Conservation (phyloP, 2,888 invertebrate genomes). For the Ethmia dodecea region DNA sequence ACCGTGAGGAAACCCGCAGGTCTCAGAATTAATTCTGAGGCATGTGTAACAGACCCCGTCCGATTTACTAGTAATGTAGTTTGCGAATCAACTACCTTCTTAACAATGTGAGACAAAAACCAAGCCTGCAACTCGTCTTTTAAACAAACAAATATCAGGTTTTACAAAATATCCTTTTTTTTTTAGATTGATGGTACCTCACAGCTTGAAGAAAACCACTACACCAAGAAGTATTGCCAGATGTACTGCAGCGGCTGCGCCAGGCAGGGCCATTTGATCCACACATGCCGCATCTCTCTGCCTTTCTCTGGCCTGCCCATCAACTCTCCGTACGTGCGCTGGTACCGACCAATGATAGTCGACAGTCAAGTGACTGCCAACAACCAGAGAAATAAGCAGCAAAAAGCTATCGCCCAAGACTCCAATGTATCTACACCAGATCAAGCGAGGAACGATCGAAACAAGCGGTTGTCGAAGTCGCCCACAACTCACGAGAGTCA, state of each 20-base stretch:
- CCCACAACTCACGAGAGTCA: conserved; percentile 49
- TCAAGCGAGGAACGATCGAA: conserved; percentile 17
- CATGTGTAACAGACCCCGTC: no score
- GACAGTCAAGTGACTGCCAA: neutral
- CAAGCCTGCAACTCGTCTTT: no score
- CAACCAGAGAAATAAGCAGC: conserved; percentile 4
- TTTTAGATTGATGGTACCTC: conserved; percentile 64
- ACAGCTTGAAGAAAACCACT: conserved; percentile 43
- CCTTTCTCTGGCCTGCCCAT: conserved; percentile 62
- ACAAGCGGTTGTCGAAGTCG: conserved; percentile 60
- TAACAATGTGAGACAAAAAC: no score
- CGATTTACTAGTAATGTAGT: no score
- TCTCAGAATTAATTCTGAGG: no score
- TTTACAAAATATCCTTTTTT: no score
- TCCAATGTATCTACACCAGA: conserved; percentile 15
- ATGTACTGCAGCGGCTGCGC: conserved; percentile 78
- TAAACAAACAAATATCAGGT: no score
- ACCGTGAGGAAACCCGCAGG: no score
- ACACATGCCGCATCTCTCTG: conserved; percentile 49
- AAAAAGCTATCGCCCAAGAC: conserved; percentile 23
- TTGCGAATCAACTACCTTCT: no score
- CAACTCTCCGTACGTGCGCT: conserved; percentile 51
- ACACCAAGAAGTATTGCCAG: conserved; percentile 41
- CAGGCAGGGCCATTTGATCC: conserved; percentile 70
- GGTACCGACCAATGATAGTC: conserved; percentile 36